These are phyloP conservation scores for Zaprionus capensis DNA, from an alignment of 1,140 invertebrate genomes.

Conservation along the genomic window DNA sequence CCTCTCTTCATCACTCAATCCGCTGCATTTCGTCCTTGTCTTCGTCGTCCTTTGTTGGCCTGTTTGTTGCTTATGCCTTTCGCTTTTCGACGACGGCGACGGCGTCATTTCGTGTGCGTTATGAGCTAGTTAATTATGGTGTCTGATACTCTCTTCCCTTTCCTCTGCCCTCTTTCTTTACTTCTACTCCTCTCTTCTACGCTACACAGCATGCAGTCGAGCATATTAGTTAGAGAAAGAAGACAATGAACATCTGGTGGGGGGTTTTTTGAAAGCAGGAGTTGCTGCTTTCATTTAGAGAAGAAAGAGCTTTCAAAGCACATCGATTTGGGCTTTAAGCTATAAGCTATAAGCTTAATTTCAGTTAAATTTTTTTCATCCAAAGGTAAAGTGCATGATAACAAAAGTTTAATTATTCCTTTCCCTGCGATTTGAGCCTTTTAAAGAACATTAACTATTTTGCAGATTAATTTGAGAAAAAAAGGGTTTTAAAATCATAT, in stretches of 20 bases:
- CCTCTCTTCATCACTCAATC: neutral
- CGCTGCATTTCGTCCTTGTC: conserved; percentile 24
- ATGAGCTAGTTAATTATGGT: conserved; percentile 80
- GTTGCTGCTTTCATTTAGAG: too few relatives aligned
- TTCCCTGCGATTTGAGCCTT: too few relatives aligned
- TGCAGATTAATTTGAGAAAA: neutral
- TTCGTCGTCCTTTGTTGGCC: conserved; percentile 20
- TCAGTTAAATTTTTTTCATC: neutral
- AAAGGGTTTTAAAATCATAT: too few relatives aligned
- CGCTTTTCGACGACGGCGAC: conserved; percentile 31
- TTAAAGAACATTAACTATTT: too few relatives aligned
- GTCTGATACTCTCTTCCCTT: conserved; percentile 71
- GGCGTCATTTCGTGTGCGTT: conserved; percentile 58
- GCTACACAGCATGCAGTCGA: neutral
- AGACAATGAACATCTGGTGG: too few relatives aligned
- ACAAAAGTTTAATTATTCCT: too few relatives aligned
- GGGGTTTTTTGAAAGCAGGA: too few relatives aligned
- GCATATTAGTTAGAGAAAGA: neutral
- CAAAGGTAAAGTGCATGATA: too few relatives aligned
- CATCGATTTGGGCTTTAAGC: too few relatives aligned
- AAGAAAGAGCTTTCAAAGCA: too few relatives aligned
- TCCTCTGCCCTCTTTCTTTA: conserved; percentile 10
- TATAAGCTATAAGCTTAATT: too few relatives aligned
- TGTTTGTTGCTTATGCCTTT: conserved; percentile 14
- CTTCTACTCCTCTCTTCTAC: conserved; percentile 8